A percentile compares a stretch with the other conserved stretches of the same genome.
Conservation (phyloP, 2,113 vertebrate genomes). For the Leptobrachium ailaonicum region DNA sequence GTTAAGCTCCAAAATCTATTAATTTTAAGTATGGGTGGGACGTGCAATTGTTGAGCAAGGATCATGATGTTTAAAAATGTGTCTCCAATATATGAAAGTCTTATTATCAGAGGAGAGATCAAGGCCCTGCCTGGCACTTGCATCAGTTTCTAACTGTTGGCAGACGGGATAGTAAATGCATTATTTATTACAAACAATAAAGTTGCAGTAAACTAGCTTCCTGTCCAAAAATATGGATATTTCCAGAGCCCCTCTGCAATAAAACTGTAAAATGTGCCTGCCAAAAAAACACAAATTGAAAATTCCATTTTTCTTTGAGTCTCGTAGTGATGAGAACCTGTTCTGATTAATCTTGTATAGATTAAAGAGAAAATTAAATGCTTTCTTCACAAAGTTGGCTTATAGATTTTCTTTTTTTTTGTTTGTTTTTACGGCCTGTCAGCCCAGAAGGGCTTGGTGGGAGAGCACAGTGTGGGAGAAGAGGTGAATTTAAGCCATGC, state of each 20-base stretch:
- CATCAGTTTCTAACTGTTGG: slow-evolving; percentile 56
- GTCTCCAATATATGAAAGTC: slow-evolving; percentile 55
- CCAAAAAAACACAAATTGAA: slow-evolving; percentile 55
- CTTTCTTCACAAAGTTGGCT: slow-evolving; percentile 61
- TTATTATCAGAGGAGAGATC: slow-evolving; percentile 54
- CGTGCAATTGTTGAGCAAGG: slow-evolving; percentile 41
- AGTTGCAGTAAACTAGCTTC: slow-evolving; percentile 49
- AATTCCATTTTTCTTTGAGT: slow-evolving; percentile 61
- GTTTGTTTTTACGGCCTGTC: too few species aligned
- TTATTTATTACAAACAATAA: slow-evolving; percentile 52
- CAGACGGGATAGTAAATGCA: slow-evolving; percentile 51
- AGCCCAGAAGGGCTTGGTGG: too few species aligned
- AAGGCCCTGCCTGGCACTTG: slow-evolving; percentile 51
- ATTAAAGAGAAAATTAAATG: slow-evolving; percentile 69
- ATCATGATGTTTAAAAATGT: slow-evolving; percentile 60
- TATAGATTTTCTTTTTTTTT: slow-evolving; percentile 59
- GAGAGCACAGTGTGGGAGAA: too few species aligned
- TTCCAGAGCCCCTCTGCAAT: slow-evolving; percentile 47
- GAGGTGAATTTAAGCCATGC: too few species aligned
- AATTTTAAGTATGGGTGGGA: slow-evolving; percentile 56
- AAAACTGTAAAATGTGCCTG: slow-evolving; percentile 33
- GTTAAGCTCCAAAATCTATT: slow-evolving; percentile 52
- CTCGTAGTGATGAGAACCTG: slow-evolving; percentile 57
- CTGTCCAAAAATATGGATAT: slow-evolving; percentile 48
- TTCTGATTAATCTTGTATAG: slow-evolving; percentile 61